Evolutionary conservation across 2,888 invertebrate genomes (phyloP).

Genomic region (Caenorhabditis macrosperma): DNA sequence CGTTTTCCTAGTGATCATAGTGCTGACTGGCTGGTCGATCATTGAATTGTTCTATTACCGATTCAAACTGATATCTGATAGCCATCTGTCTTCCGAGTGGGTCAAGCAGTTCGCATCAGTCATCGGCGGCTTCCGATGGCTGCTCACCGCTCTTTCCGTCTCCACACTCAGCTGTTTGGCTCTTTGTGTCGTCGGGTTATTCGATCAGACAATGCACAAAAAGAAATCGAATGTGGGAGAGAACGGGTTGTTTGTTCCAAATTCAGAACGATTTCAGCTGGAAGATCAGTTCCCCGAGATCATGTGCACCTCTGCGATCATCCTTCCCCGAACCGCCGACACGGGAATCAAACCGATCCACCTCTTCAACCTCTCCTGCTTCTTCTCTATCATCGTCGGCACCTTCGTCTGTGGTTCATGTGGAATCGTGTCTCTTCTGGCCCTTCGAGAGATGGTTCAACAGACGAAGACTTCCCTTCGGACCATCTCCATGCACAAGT

Average conservation of each 20-base stretch:
- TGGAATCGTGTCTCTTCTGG: conserved; percentile 13
- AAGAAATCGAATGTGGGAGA: conserved; percentile 18
- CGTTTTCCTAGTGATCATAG: conserved; percentile 38
- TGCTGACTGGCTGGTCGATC: conserved; percentile 32
- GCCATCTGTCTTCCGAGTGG: conserved; percentile 15
- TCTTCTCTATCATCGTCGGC: conserved; percentile 23
- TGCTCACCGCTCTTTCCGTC: background rate
- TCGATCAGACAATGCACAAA: conserved; percentile 41
- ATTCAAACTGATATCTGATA: conserved; percentile 35
- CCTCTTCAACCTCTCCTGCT: conserved; percentile 31
- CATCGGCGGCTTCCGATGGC: background rate
- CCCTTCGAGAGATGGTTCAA: conserved; percentile 28
- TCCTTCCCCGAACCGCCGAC: background rate
- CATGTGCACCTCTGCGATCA: conserved; percentile 30
- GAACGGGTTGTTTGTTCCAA: background rate
- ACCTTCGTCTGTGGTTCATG: background rate
- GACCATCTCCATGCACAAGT: conserved; percentile 41
- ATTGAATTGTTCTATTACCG: conserved; percentile 50
- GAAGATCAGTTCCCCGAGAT: conserved; percentile 30
- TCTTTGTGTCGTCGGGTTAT: conserved; percentile 29
- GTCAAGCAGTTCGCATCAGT: conserved; percentile 12
- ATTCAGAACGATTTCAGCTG: conserved; percentile 4
- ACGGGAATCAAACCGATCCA: conserved; percentile 44
- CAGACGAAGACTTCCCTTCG: conserved; percentile 27
- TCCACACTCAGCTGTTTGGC: background rate